Conservation (phyloP, 2,797 vertebrate genomes). For the Gymnodraco acuticeps region DNA sequence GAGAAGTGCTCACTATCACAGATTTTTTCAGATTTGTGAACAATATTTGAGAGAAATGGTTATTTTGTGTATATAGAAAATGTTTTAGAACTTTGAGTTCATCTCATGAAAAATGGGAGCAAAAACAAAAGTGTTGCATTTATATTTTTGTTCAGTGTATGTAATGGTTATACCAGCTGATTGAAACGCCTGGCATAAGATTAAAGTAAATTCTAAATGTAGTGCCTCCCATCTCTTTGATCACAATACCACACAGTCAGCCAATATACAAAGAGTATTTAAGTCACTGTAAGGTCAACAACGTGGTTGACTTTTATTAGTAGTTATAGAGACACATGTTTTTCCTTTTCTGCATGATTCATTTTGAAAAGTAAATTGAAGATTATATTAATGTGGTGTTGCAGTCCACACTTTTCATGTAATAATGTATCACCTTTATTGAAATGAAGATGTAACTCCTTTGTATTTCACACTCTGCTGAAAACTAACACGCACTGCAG, state of each 20-base stretch:
- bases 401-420: slow-evolving; percentile 15
- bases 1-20: too few species aligned
- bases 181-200: background rate
- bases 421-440: background rate
- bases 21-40: too few species aligned
- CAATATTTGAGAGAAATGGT: too few species aligned
- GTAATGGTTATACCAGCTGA: background rate
- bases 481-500: slow-evolving; percentile 21
- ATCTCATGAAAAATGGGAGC: too few species aligned
- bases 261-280: background rate
- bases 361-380: slow-evolving; percentile 7
- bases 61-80: too few species aligned
- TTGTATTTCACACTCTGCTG: background rate
- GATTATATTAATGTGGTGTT: slow-evolving; percentile 11
- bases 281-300: background rate
- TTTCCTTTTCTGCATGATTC: background rate
- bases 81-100: too few species aligned
- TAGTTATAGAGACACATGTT: too few species aligned
- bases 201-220: background rate
- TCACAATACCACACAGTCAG: background rate
- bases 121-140: too few species aligned
- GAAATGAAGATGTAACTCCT: background rate
- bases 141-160: background rate
- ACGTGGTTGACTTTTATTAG: background rate
- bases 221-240: background rate